Conservation (phyloP, 2,113 vertebrate species). For the Hippocampus barbouri region DNA sequence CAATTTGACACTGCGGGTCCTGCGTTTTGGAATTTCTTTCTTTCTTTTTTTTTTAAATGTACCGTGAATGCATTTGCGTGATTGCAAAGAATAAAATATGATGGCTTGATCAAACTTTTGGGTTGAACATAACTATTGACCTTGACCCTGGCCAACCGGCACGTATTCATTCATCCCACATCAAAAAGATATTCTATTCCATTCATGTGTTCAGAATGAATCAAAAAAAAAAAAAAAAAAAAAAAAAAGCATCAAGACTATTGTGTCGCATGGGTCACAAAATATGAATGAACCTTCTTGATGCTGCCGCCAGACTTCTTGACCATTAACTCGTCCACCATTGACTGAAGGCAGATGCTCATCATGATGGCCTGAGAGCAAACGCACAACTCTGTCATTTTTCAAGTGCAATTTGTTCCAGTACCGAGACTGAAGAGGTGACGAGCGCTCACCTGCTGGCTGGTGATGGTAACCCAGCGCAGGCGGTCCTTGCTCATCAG, state of each 20-base stretch:
- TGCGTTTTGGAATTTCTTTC: too few relatives aligned
- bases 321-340: constrained; percentile 98
- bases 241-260: neutral
- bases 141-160: too few relatives aligned
- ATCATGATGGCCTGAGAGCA: constrained; percentile 93
- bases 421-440: neutral
- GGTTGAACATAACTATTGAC: too few relatives aligned
- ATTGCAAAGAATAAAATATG: neutral
- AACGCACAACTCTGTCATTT: neutral
- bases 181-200: too few relatives aligned
- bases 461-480: constrained; percentile 98
- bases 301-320: constrained; percentile 97
- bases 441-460: constrained; percentile 80
- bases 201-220: neutral
- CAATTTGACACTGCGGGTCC: too few relatives aligned
- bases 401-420: neutral
- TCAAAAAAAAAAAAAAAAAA: too few relatives aligned
- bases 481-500: constrained; percentile 98
- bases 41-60: too few relatives aligned
- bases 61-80: neutral
- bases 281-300: constrained; percentile 73
- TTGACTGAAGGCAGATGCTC: constrained; percentile 97
- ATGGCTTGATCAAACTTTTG: neutral
- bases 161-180: too few relatives aligned
- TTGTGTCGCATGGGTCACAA: neutral